A percentile compares a stretch with the other conserved stretches of the same genome.
Evolutionary conservation across 2,888 invertebrate genomes (phyloP).

Genomic region (Encarsia formosa): DNA sequence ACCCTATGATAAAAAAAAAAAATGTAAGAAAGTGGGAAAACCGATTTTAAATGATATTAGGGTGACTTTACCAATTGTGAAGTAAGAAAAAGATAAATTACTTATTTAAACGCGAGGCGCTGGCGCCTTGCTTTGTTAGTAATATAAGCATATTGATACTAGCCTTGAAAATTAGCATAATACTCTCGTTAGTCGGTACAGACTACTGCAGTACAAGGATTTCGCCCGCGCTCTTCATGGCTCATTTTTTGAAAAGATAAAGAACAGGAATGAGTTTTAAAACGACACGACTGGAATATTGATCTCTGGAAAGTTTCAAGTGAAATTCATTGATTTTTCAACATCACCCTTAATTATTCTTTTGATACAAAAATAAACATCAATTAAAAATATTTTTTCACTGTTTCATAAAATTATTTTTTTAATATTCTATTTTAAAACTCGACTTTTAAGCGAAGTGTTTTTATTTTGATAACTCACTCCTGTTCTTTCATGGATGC

Average conservation of each 20-base stretch:
- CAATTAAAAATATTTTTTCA: too few relatives aligned
- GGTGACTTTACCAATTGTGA: conserved; percentile 26
- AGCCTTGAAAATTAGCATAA: conserved; percentile 29
- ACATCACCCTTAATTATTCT: neutral
- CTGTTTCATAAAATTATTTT: too few relatives aligned
- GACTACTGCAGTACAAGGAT: conserved; percentile 25
- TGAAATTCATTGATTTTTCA: neutral
- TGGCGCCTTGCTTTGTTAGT: conserved; percentile 33
- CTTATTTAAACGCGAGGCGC: conserved; percentile 29
- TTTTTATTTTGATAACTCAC: conserved; percentile 13
- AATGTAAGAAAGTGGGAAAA: neutral
- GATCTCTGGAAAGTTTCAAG: neutral
- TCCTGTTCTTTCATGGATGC: conserved; percentile 24
- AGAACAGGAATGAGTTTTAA: conserved; percentile 30
- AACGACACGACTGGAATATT: neutral
- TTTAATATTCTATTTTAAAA: too few relatives aligned
- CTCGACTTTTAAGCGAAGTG: neutral
- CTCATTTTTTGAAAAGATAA: conserved; percentile 17
- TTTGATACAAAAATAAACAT: neutral
- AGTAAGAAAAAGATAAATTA: conserved; percentile 18
- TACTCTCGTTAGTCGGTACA: conserved; percentile 19
- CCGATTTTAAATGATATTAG: conserved; percentile 17
- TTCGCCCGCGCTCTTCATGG: conserved; percentile 21
- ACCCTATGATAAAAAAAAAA: conserved; percentile 9
- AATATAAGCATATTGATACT: conserved; percentile 31